phyloP scores from a whole-genome alignment of 2,888 invertebrate genomes.

The Coremacera marginata region DNA sequence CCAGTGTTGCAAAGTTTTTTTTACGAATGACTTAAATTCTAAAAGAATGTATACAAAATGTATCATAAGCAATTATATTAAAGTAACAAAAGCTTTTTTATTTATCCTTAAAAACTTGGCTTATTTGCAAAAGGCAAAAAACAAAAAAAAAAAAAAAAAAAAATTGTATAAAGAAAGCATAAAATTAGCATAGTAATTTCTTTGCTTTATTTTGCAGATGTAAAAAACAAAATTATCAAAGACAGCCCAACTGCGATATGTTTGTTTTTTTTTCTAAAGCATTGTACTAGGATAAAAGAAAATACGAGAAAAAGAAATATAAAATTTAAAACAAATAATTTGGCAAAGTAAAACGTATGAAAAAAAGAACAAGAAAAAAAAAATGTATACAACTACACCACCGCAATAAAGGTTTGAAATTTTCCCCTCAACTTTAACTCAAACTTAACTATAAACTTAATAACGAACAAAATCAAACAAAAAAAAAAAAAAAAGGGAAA shows the following conservation, averaged over 20 bases:
- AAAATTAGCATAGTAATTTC: background rate
- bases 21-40: constrained; percentile 26
- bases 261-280: constrained; percentile 34
- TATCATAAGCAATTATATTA: constrained; percentile 43
- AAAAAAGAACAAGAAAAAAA: background rate
- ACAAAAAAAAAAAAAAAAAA: constrained; percentile 25
- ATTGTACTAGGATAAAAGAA: background rate
- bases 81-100: background rate
- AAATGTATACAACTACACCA: constrained; percentile 25
- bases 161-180: background rate
- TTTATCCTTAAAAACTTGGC: background rate
- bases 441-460: background rate
- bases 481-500: background rate
- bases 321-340: constrained; percentile 8
- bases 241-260: constrained; percentile 46
- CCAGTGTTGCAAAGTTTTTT: background rate
- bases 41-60: constrained; percentile 44
- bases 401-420: constrained; percentile 33
- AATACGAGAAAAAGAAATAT: constrained; percentile 12
- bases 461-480: too few relatives aligned
- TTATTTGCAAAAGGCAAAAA: constrained; percentile 10
- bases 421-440: background rate
- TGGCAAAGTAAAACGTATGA: background rate
- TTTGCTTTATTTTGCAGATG: background rate
- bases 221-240: constrained; percentile 9